phyloP scores from a whole-genome alignment of 2,888 invertebrate genomes.

The Oscheius sp. region DNA sequence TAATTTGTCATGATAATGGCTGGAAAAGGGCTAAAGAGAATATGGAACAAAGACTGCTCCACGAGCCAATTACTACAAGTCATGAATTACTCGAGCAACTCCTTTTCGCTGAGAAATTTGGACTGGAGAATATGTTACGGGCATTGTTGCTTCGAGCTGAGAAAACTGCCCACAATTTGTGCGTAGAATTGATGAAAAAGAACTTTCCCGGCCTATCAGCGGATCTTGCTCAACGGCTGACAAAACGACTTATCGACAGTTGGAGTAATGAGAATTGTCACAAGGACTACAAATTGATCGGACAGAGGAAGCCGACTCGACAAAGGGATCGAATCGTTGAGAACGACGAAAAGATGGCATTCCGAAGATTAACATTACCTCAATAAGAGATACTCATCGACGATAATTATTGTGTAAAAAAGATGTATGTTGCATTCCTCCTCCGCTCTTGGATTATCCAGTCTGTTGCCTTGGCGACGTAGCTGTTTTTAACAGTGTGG shows the following conservation, averaged over 20 bases:
- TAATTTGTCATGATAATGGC: constrained; percentile 52
- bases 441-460: too few relatives aligned
- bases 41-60: constrained; percentile 36
- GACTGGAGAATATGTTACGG: background rate
- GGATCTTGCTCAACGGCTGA: background rate
- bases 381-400: too few relatives aligned
- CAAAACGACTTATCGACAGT: background rate
- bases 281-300: background rate
- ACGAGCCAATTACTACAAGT: background rate
- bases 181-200: background rate
- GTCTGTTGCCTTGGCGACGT: too few relatives aligned
- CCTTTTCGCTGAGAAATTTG: background rate
- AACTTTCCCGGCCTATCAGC: background rate
- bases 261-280: too few relatives aligned
- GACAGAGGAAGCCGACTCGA: background rate
- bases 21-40: constrained; percentile 49
- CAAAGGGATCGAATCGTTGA: background rate
- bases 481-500: too few relatives aligned
- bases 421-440: too few relatives aligned
- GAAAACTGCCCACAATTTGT: background rate
- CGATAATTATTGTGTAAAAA: too few relatives aligned
- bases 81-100: background rate
- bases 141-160: background rate
- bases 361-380: too few relatives aligned
- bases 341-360: too few relatives aligned